Evolutionary conservation across 1,140 invertebrate species (phyloP).

Genomic region (Rhyacophila brunnea): DNA sequence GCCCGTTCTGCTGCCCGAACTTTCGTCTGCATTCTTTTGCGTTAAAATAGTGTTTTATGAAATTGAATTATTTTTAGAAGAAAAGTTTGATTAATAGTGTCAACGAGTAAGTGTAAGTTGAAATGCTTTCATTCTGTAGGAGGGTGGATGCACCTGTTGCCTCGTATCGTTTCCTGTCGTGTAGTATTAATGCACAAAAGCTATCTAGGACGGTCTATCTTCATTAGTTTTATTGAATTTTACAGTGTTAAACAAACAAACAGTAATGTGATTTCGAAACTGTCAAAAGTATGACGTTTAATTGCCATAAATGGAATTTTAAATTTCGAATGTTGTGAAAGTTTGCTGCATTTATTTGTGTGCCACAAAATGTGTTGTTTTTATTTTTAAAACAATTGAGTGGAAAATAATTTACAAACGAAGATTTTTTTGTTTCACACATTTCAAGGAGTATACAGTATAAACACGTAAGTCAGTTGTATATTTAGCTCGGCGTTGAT

Average conservation of each 20-base stretch:
- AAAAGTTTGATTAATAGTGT: constrained; percentile 5
- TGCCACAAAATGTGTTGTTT: not conserved
- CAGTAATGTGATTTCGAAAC: not conserved
- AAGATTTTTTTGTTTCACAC: no score
- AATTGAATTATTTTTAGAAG: not conserved
- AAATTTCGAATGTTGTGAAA: not conserved
- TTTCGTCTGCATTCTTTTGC: not conserved
- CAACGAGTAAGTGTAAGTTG: not conserved
- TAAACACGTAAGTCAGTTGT: no score
- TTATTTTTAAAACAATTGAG: not conserved
- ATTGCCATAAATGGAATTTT: not conserved
- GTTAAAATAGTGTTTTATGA: constrained; percentile 1
- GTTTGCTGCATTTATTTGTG: no score
- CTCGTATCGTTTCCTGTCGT: constrained; percentile 10
- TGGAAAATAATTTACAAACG: not conserved
- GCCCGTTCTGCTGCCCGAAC: not conserved
- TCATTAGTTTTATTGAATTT: not conserved
- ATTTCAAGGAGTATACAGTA: no score
- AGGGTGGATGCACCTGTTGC: constrained; percentile 12
- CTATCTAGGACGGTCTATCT: constrained; percentile 7
- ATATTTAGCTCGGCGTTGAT: no score
- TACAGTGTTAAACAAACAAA: constrained; percentile 1
- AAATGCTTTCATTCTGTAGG: no score
- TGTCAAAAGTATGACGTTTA: not conserved
- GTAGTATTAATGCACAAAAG: not conserved